Base-by-base conservation (phyloP, 2,797 vertebrate species). In the Rhinichthys osculus region DNA sequence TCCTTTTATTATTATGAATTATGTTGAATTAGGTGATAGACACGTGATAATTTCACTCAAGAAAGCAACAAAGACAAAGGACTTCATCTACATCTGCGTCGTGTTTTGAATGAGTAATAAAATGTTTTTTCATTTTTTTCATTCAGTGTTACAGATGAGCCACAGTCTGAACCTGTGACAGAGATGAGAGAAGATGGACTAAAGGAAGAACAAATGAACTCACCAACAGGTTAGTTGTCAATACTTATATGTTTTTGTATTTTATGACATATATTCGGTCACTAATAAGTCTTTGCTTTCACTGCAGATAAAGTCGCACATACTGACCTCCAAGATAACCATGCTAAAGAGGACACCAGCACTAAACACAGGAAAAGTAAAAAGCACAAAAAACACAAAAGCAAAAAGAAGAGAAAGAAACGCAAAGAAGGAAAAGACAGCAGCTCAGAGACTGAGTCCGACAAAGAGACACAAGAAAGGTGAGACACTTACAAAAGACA, bases 331-430 rank as follows among this genome's bases (percentile, higher is more conserved):
- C 83, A 79, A 14, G 89, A 89, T 44, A 40, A 78, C 14, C 27
- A n/a, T 27, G 74, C 57, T 2, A 91, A 90, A 7, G 33, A 83
- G 0, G 91, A 86, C 21, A 59, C 69, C 27, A 85, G 78, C 2
- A 81, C 84, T 0, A 90, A 92, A 3, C 92, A 90, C 2, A 95
- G 91, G 87, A 95, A 93, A 86, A 92, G 92, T 1, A 95, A 95
- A 89, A 95, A 95, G 87, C 95, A 95, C 89, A 96, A 95, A 89
- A 95, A 94, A 81, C 93, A 95, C 88, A 96, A 94, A 88, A 95
- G 91, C 64, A 95, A 95, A 86, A 95, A 94, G 90, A 95, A 94
- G 83, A 95, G 85, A 87, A 92, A 91, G 85, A 93, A 90, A 69
- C 91, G 73, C 5, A 93, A 92, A 86, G 91, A 89, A 13, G 92